A percentile compares a stretch with the other conserved stretches of the same genome.
Conservation (phyloP, 2,113 vertebrate genomes). For the Arothron firmamentum region DNA sequence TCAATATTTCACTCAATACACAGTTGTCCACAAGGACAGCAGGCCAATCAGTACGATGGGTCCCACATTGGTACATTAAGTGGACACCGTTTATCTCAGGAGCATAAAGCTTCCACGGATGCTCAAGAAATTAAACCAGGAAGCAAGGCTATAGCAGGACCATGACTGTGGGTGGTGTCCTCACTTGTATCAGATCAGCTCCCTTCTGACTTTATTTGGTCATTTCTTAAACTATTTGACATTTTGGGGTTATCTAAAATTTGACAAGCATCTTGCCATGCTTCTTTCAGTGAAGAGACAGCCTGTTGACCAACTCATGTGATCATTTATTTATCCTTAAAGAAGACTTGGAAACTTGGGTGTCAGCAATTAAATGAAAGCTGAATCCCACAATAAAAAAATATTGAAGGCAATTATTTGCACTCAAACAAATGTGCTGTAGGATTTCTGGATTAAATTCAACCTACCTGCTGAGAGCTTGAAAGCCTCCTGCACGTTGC, state of each 20-base stretch:
- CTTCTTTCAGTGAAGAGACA: background rate
- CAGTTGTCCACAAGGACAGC: slow-evolving; percentile 13
- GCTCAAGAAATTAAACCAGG: slow-evolving; percentile 55
- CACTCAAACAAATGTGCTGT: background rate
- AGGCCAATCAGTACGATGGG: slow-evolving; percentile 13
- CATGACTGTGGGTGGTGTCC: slow-evolving; percentile 48
- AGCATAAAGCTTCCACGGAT: slow-evolving; percentile 37
- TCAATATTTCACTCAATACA: slow-evolving; percentile 49
- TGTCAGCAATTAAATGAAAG: no score
- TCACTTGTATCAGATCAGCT: background rate
- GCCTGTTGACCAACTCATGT: background rate
- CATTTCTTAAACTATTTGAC: background rate
- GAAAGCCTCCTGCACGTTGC: slow-evolving; percentile 74
- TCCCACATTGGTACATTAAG: slow-evolving; percentile 27
- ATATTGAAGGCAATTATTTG: no score
- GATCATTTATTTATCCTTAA: no score
- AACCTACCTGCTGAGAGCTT: slow-evolving; percentile 74
- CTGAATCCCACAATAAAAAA: no score
- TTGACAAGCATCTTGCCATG: background rate
- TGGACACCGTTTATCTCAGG: slow-evolving; percentile 35
- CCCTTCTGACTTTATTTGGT: background rate
- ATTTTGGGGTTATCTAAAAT: background rate
- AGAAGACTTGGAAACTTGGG: no score
- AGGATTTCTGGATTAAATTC: background rate
- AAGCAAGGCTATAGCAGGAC: slow-evolving; percentile 53